Evolutionary conservation across 1,140 invertebrate genomes (phyloP).

Genomic region (Drosophila pseudoananassae): DNA sequence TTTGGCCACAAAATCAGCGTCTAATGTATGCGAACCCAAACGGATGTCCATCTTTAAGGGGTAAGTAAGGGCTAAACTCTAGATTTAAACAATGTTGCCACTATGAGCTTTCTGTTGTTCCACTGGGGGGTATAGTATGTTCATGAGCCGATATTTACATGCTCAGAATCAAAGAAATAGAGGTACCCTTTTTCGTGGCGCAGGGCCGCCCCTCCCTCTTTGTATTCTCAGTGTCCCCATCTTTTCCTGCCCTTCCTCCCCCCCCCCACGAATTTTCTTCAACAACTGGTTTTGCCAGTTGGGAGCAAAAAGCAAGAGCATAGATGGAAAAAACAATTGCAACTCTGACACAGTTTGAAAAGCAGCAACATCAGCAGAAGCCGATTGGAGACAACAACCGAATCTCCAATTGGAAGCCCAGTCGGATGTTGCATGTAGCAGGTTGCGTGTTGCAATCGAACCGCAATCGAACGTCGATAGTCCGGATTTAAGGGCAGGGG

Average conservation of each 20-base stretch:
- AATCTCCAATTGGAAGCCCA: slow-evolving; percentile 9
- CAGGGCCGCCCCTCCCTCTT: not conserved
- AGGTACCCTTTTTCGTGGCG: no score
- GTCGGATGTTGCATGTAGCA: slow-evolving; percentile 15
- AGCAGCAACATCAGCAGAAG: slow-evolving; percentile 23
- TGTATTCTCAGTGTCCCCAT: slow-evolving; percentile 3
- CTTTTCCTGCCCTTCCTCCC: slow-evolving; percentile 13
- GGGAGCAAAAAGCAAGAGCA: slow-evolving; percentile 1
- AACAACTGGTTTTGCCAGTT: slow-evolving; percentile 54
- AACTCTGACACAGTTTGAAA: slow-evolving; percentile 44
- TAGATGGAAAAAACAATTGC: slow-evolving; percentile 19
- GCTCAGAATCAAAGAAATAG: no score
- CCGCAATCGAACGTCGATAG: slow-evolving; percentile 27
- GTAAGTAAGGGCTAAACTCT: no score
- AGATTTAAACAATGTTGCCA: no score
- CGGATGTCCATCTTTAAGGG: not conserved
- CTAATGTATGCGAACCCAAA: slow-evolving; percentile 9
- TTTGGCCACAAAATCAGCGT: slow-evolving; percentile 30
- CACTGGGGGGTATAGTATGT: no score
- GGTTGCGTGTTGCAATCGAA: slow-evolving; percentile 28
- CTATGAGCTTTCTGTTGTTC: no score
- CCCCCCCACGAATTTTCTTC: slow-evolving; percentile 14
- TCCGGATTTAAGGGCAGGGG: not conserved
- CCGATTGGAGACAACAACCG: slow-evolving; percentile 24
- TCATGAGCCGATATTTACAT: no score